Evolutionary conservation across 1,140 invertebrate genomes (phyloP), one percentile per base, ranked within the genome.

Genomic region (Phymorhynchus buccinoides): DNA sequence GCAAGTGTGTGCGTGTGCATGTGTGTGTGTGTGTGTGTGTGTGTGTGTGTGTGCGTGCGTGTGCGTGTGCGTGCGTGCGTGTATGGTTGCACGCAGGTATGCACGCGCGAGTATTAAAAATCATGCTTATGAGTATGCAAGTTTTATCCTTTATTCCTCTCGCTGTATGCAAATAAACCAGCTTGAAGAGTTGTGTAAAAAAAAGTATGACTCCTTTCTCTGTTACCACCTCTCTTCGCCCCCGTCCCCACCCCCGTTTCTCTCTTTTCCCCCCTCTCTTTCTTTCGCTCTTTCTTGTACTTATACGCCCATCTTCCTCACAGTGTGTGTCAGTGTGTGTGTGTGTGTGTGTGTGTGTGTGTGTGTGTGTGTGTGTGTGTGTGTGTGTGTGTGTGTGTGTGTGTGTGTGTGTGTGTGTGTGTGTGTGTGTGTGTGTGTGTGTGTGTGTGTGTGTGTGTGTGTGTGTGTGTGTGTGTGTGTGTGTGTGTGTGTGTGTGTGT

Each of bases 401-500:
- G 68, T 71, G 68, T 71, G 35, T 48, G 52, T 42, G n/a, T 39
- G 35, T 78, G 75, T 41, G 37, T 41, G 75, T 41, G 27, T 78
- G 75, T 78, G 37, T 18, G 75, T 78, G 77, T 78, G 77, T 30
- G 44, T 35, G 79, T 52, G 44, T 52, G 79, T 52, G 79, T 35
- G 41, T 80, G 79, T 52, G 18, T n/a, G 22, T 48, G 75, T 37
- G 56, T 39, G 35, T 4, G n/a, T 37, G 80, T 66, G 80, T 66
- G 52, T 22, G 35, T 37, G 80, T 66, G 80, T 39, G 80, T 68
- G 56, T 68, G 56, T 0, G 2, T 1, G 80, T 39, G 52, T 66
- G 56, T 62, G 80, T 41, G n/a, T 81, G 80, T 39, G 80, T 12
- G 4, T n/a, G 79, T 37, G 79, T 35, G 44, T 42, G 44, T 35